Evolutionary conservation across 2,888 invertebrate genomes (phyloP).

Genomic region (Hylaea fasciaria): DNA sequence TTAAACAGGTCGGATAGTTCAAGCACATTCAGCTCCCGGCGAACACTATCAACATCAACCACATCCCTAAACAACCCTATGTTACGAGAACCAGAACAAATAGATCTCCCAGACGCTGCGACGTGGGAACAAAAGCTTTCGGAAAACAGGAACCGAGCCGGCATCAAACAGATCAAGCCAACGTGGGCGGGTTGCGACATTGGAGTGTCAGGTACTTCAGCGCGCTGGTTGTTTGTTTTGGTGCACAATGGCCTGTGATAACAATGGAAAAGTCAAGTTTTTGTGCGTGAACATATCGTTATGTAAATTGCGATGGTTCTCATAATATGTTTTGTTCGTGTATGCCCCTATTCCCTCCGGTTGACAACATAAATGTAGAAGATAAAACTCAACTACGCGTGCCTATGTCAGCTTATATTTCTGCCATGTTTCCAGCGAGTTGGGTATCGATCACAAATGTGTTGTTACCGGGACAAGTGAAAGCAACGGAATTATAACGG

Average conservation of each 20-base stretch:
- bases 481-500: no score
- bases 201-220: constrained; percentile 38
- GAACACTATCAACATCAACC: constrained; percentile 3
- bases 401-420: constrained; percentile 5
- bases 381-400: constrained; percentile 14
- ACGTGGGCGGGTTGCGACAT: constrained; percentile 49
- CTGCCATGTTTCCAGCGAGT: constrained; percentile 2
- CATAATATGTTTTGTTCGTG: constrained; percentile 9
- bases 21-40: not conserved
- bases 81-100: constrained; percentile 44
- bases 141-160: constrained; percentile 44
- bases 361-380: not conserved
- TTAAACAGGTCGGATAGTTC: no score
- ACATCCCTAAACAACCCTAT: constrained; percentile 43
- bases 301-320: constrained; percentile 18
- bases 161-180: constrained; percentile 45
- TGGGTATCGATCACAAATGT: no score
- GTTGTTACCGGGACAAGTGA: no score
- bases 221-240: constrained; percentile 44
- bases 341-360: constrained; percentile 13
- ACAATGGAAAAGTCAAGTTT: constrained; percentile 38
- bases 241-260: constrained; percentile 35
- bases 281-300: constrained; percentile 28
- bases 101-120: constrained; percentile 39
- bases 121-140: constrained; percentile 49